Base-by-base conservation (phyloP, 2,888 invertebrate genomes). In the Epinotia brunnichana region DNA sequence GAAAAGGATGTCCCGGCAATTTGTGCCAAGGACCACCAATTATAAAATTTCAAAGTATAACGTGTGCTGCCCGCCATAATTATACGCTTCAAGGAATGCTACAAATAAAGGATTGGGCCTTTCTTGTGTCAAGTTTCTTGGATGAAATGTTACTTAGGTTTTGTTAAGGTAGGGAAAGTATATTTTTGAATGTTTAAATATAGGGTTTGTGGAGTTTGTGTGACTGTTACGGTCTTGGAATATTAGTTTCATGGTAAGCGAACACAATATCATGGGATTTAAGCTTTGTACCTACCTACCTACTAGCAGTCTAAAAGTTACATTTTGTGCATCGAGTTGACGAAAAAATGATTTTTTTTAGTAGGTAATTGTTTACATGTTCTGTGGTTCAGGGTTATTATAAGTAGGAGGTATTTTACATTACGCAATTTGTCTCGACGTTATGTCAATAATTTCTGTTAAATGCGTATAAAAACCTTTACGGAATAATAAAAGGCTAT, bases 1-100 rank as follows among this genome's bases (percentile, higher is more conserved):
- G 69, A 76, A 81, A 85, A 82, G 81, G 80, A 81, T 83, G 86
- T 85, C 83, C 84, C 81, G 73, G 78, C 86, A 85, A 85, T 87
- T 87, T 83, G 79, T 83, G 77, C 76, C 78, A 77, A 77, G 79
- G 83, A 84, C 84, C 83, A 78, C 80, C 87, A 89, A 87, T 89
- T 88, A 89, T 85, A 81, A 82, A 79, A 78, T 80, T 83, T 81
- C 76, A 82, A 85, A 86, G 81, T 85, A 87, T 83, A 86, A 83
- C 75, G 85, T 84, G 80, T 80, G 79, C 82, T 80, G 80, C 76
- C 62, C 69, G 69, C 69, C 69, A 64, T 69, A 73, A 69, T 73
- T 73, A 73, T 69, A 73, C 64, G 70, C 51, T 59, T 41, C 41
- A 29, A 24, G 48, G 68, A 73, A 73, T 69, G 68, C 62, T 63